Percentiles rank a stretch among this genome's conserved stretches.
Conservation (phyloP, 2,888 invertebrate genomes). For the Polydrusus cervinus region DNA sequence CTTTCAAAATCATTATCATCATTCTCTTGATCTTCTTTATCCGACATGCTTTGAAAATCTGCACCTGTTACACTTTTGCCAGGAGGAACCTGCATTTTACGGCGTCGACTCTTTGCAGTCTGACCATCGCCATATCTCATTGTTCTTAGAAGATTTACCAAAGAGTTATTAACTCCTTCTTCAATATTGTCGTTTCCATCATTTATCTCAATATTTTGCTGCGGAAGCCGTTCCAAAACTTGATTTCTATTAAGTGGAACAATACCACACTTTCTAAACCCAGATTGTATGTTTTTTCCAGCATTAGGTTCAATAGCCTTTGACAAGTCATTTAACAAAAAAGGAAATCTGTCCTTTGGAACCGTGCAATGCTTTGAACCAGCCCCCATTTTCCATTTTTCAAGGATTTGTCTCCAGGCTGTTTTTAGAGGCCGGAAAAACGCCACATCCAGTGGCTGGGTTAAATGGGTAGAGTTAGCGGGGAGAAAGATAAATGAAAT, state of each 20-base stretch:
- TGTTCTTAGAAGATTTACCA: slow-evolving; percentile 19
- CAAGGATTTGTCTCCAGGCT: slow-evolving; percentile 24
- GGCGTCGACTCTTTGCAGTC: slow-evolving; percentile 1
- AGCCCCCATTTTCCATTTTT: slow-evolving; percentile 16
- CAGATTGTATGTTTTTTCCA: slow-evolving; percentile 11
- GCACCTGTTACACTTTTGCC: slow-evolving; percentile 21
- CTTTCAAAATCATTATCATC: slow-evolving; percentile 29
- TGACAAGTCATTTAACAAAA: slow-evolving; percentile 5
- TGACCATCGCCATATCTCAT: slow-evolving; percentile 31
- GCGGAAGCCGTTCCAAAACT: not conserved
- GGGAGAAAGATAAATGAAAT: slow-evolving; percentile 41
- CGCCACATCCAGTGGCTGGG: slow-evolving; percentile 26
- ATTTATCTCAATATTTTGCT: slow-evolving; percentile 8
- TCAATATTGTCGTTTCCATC: slow-evolving; percentile 4
- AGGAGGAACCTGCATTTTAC: slow-evolving; percentile 18
- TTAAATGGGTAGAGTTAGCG: slow-evolving; percentile 31
- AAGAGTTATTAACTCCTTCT: slow-evolving; percentile 11
- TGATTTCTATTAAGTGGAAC: slow-evolving; percentile 13
- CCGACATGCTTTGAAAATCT: slow-evolving; percentile 7
- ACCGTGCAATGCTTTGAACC: slow-evolving; percentile 27
- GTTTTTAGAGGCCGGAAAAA: slow-evolving; percentile 34
- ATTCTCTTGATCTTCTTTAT: slow-evolving; percentile 12
- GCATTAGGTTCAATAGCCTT: slow-evolving; percentile 17
- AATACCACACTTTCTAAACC: slow-evolving; percentile 17
- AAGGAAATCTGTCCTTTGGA: slow-evolving; percentile 28